phyloP scores from a whole-genome alignment of 2,113 vertebrate genomes.

The Calcarius ornatus region DNA sequence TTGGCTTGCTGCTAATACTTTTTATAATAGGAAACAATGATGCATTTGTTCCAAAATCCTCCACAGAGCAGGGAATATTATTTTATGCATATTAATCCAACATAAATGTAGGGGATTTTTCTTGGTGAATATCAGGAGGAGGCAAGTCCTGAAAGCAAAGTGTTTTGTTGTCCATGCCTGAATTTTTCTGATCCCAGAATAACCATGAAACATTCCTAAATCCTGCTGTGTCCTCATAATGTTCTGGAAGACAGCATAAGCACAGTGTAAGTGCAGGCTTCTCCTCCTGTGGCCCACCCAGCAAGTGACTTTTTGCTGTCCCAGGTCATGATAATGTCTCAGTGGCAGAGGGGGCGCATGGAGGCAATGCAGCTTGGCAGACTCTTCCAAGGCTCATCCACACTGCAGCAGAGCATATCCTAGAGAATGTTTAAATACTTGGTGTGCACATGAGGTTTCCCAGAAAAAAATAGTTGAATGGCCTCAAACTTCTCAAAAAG shows the following conservation, averaged over 20 bases:
- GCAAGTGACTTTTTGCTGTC: not conserved
- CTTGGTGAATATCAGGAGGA: not conserved
- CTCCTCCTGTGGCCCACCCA: not conserved
- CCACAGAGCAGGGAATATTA: not conserved
- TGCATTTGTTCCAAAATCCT: not conserved
- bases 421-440: not conserved
- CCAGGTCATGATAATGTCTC: not conserved
- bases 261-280: not conserved
- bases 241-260: not conserved
- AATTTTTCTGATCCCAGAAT: not conserved
- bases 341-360: accelerated
- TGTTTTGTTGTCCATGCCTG: not conserved
- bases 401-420: not conserved
- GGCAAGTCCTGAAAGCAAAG: not conserved
- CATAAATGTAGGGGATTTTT: not conserved
- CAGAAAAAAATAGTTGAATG: not conserved
- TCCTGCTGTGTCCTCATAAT: not conserved
- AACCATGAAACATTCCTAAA: not conserved
- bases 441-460: not conserved
- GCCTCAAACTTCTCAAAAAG: not conserved
- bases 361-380: not conserved
- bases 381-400: not conserved
- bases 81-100: not conserved
- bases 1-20: not conserved
- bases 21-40: not conserved